Evolutionary conservation across 2,113 vertebrate species (phyloP).

Genomic region (Pomatorhinus ruficollis): DNA sequence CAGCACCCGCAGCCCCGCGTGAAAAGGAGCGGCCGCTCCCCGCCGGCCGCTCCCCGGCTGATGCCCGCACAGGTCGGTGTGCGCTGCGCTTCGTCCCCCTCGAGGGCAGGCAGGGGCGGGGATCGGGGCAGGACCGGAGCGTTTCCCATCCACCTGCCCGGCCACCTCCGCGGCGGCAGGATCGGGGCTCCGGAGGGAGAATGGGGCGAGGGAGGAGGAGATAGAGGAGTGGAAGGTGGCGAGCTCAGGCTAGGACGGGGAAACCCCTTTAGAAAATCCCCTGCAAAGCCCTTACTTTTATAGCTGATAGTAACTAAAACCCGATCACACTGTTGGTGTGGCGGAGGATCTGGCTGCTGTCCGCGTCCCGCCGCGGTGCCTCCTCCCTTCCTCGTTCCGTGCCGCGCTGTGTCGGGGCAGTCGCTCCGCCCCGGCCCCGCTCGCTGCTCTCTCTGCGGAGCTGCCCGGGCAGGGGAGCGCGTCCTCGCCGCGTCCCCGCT

Average conservation of each 20-base stretch:
- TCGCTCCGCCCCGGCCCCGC: neutral
- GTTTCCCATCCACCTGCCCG: neutral
- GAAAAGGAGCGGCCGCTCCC: neutral
- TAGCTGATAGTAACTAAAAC: neutral
- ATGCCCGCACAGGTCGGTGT: conserved; percentile 43
- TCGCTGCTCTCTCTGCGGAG: rapidly evolving
- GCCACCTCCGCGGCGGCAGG: neutral
- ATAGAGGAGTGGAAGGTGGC: neutral
- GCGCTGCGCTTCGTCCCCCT: neutral
- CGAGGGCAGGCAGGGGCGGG: neutral
- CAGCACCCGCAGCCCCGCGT: neutral
- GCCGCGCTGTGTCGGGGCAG: neutral
- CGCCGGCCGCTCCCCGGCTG: neutral
- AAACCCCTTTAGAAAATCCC: too few species aligned
- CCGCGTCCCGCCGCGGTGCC: too few species aligned
- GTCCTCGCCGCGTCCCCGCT: neutral
- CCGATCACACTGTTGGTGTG: neutral
- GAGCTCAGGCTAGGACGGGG: neutral
- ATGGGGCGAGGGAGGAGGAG: neutral
- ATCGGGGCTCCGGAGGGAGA: neutral
- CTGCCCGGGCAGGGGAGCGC: neutral
- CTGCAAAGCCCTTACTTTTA: neutral
- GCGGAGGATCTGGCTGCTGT: neutral
- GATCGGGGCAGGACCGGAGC: too few species aligned
- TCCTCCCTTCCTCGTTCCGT: neutral